Percentiles rank a stretch among this genome's conserved stretches.
Evolutionary conservation across 1,140 invertebrate species (phyloP).

Genomic region (Potamilus streckersoni): DNA sequence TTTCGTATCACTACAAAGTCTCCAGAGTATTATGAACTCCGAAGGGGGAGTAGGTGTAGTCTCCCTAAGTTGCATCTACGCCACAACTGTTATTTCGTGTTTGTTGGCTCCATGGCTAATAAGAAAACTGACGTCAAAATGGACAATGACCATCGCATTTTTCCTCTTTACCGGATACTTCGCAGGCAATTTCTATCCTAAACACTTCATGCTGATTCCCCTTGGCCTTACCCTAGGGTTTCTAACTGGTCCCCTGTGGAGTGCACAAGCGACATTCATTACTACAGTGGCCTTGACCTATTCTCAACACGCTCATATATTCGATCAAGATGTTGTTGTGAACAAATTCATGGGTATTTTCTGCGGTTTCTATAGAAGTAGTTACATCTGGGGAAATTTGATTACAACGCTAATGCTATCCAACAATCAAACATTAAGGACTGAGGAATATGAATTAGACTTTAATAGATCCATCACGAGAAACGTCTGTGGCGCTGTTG

Average conservation of each 20-base stretch:
- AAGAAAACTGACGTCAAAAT: constrained; percentile 57
- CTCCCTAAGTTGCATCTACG: constrained; percentile 62
- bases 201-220: constrained; percentile 56
- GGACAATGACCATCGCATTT: constrained; percentile 62
- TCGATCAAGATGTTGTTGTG: constrained; percentile 53
- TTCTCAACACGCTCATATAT: constrained; percentile 48
- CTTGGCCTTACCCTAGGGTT: constrained; percentile 55
- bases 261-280: constrained; percentile 62
- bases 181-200: constrained; percentile 60
- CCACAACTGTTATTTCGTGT: constrained; percentile 61
- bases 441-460: constrained; percentile 16
- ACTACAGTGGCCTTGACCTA: constrained; percentile 60
- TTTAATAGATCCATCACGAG: constrained; percentile 1
- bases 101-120: constrained; percentile 63
- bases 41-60: constrained; percentile 59
- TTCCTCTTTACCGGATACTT: constrained; percentile 60
- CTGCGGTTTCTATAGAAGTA: constrained; percentile 56
- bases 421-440: constrained; percentile 43
- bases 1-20: constrained; percentile 61
- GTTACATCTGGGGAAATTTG: constrained; percentile 65
- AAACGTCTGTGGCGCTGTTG: constrained; percentile 27
- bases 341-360: constrained; percentile 65
- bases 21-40: constrained; percentile 63
- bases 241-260: constrained; percentile 61
- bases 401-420: constrained; percentile 57